phyloP scores from a whole-genome alignment of 2,797 vertebrate genomes.

The Manis crassicaudata region DNA sequence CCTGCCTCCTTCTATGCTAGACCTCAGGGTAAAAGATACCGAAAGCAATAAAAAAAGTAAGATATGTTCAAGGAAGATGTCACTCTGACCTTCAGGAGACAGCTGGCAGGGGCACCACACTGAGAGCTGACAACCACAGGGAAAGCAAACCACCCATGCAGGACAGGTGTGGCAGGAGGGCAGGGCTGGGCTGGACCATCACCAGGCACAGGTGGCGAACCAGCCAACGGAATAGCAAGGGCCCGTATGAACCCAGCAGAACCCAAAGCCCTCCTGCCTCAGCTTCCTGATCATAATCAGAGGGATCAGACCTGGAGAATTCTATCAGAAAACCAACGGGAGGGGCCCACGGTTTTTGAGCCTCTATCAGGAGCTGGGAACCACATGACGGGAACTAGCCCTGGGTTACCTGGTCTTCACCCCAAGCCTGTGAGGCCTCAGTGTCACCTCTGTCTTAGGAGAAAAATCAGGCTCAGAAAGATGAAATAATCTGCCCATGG shows the following conservation, averaged over 20 bases:
- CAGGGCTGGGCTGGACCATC: rapidly evolving
- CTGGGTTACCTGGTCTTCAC: background rate
- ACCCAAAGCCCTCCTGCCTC: background rate
- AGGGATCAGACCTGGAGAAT: background rate
- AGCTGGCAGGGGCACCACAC: rapidly evolving
- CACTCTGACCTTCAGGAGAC: background rate
- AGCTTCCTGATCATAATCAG: background rate
- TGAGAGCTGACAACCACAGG: background rate
- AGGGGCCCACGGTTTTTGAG: rapidly evolving
- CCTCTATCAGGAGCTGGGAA: background rate
- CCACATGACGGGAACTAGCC: background rate
- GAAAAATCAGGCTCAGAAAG: background rate
- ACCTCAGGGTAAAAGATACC: background rate
- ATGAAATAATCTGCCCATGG: background rate
- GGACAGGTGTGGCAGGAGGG: background rate
- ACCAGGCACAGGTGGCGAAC: background rate
- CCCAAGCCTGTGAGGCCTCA: background rate
- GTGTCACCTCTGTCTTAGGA: background rate
- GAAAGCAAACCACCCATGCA: rapidly evolving
- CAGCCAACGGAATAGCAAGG: rapidly evolving
- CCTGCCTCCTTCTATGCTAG: background rate
- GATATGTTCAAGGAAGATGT: background rate
- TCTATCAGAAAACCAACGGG: background rate
- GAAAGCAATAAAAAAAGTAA: background rate
- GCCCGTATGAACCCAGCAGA: rapidly evolving